phyloP scores from a whole-genome alignment of 2,113 vertebrate species.

The Charadrius vociferus region DNA sequence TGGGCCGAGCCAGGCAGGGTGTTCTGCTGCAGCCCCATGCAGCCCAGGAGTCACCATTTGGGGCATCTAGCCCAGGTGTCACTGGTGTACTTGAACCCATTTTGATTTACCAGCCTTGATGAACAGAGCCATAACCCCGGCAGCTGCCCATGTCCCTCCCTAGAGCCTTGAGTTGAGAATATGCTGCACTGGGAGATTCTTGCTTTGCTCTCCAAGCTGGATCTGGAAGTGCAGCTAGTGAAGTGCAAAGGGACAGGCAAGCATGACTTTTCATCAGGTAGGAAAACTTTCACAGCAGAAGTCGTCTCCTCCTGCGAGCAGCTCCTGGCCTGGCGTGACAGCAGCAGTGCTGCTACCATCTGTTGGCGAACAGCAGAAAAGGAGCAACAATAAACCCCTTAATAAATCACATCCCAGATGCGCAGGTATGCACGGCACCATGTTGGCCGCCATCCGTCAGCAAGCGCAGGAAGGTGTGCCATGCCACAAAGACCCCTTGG shows the following conservation, averaged over 20 bases:
- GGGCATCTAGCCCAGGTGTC: neutral
- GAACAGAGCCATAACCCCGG: neutral
- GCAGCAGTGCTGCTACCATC: conserved; percentile 50
- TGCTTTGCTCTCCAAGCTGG: neutral
- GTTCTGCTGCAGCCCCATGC: neutral
- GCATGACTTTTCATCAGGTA: neutral
- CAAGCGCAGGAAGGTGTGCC: rapidly evolving
- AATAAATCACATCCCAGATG: neutral
- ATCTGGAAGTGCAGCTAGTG: neutral
- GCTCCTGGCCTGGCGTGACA: neutral
- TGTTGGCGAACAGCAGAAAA: conserved; percentile 53
- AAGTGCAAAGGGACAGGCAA: neutral
- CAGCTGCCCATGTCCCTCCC: neutral
- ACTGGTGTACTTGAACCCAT: neutral
- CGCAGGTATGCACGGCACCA: rapidly evolving
- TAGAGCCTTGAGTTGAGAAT: neutral
- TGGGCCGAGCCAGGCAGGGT: neutral
- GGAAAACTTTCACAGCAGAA: conserved; percentile 29
- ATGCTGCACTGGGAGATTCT: neutral
- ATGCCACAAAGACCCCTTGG: neutral
- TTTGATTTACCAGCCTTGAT: neutral
- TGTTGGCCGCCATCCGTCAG: rapidly evolving
- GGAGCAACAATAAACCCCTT: neutral
- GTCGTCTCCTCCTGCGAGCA: neutral
- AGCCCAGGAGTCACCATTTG: neutral